Percentiles rank a stretch among this genome's conserved stretches.
phyloP scores from a whole-genome alignment of 2,888 invertebrate species.

The Slavum lentiscoides region DNA sequence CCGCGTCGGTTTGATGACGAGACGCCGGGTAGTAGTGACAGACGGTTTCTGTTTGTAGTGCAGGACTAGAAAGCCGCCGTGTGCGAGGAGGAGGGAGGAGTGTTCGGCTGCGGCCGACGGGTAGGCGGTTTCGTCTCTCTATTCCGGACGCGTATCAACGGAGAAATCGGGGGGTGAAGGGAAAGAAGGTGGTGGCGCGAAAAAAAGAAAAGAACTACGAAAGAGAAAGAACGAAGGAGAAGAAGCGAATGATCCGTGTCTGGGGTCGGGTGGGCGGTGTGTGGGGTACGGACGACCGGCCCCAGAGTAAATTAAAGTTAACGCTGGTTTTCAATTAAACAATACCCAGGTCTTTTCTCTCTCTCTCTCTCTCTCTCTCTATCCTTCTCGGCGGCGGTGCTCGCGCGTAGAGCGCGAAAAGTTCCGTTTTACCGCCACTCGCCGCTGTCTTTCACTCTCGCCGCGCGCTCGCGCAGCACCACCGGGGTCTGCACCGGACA shows the following conservation, averaged over 20 bases:
- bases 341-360: slow-evolving; percentile 37
- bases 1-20: no score
- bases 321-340: slow-evolving; percentile 52
- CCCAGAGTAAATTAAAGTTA: slow-evolving; percentile 51
- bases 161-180: background rate
- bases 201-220: slow-evolving; percentile 3
- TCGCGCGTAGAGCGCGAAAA: slow-evolving; percentile 45
- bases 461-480: no score
- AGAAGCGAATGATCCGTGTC: no score
- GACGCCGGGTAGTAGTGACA: no score
- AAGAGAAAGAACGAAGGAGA: background rate
- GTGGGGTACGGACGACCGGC: no score
- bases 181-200: background rate
- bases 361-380: background rate
- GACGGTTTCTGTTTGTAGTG: no score
- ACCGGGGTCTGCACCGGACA: no score
- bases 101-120: slow-evolving; percentile 18
- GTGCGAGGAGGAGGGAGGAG: background rate
- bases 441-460: background rate
- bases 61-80: background rate
- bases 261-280: no score
- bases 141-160: background rate
- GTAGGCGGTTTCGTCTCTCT: background rate
- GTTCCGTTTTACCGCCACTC: slow-evolving; percentile 34
- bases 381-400: no score